Evolutionary conservation across 2,888 invertebrate genomes (phyloP), one percentile per base, ranked within the genome.

Genomic region (Cyaniris semiargus): DNA sequence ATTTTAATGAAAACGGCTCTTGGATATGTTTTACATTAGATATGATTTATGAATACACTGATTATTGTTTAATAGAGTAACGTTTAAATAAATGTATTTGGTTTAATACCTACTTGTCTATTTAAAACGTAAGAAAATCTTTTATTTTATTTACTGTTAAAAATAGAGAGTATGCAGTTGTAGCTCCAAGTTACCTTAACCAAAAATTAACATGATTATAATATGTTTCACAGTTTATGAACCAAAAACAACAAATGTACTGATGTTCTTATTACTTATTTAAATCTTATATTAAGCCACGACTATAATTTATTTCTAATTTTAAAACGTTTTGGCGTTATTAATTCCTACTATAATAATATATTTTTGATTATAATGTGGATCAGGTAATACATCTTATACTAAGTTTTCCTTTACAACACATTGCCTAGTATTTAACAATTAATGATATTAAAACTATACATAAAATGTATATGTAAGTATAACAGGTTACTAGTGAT

Each of bases 21-120:
- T 58, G 71, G 72, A 76, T 76, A 78, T 78, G 76, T 76, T 76
- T 48, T 10, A 72, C 53, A 23, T 48, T 70, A 70, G 66, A 70
- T 70, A 48, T 44, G 53, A 18, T 53, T 53, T 53, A 18, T 34
- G 60, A 38, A 60, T 76, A 70, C 15, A 66, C 21, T 44, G 27
- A n/a, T 70, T 70, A 70, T 70, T 23, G 66, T 21, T 76, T 2
- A 27, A 74, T 53, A 23, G 23, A n/a, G 13, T 48, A 13, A 15
- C 48, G 5, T 21, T 72, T 21, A 58, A 58, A 10, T 21, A 58
- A 58, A 10, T 58, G 58, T 23, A n/a, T 58, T 21, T 18, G 2
- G 7, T 56, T 56, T n/a, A 56, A 0, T 44, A 44, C 44, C 10
- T 10, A 10, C 44, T 56, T 56, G n/a, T 56, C 18, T 18, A 56